These are phyloP conservation scores for Sebastolobus alascanus DNA, from an alignment of 2,797 vertebrate genomes.

Conservation along the genomic window DNA sequence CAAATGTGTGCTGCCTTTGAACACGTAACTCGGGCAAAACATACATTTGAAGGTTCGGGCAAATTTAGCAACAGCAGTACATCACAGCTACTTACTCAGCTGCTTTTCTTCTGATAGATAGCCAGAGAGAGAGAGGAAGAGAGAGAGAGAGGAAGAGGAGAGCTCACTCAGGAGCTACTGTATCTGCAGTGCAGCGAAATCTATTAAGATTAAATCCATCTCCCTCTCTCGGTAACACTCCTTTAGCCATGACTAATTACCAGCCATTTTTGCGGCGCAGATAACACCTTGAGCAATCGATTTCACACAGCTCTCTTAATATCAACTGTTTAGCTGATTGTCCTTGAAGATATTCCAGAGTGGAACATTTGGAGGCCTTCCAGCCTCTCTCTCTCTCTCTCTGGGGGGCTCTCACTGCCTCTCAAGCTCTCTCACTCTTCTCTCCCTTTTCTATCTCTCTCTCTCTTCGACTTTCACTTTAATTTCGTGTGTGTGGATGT, in stretches of 20 bases:
- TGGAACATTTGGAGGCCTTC: constrained; percentile 73
- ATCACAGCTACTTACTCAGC: constrained; percentile 40
- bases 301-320: constrained; percentile 82
- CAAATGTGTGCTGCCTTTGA: constrained; percentile 32
- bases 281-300: constrained; percentile 83
- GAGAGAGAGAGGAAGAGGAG: background rate
- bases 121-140: constrained; percentile 3
- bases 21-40: constrained; percentile 27
- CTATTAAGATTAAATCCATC: constrained; percentile 81
- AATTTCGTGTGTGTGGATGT: constrained; percentile 18
- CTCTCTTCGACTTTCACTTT: constrained; percentile 38
- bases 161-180: constrained; percentile 62
- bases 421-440: constrained; percentile 26
- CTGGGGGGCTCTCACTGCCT: constrained; percentile 36
- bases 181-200: constrained; percentile 80
- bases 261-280: constrained; percentile 73
- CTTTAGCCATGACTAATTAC: constrained; percentile 85
- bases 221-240: constrained; percentile 72
- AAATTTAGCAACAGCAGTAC: constrained; percentile 43
- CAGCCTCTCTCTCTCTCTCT: constrained; percentile 44
- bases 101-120: constrained; percentile 45
- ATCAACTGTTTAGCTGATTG: constrained; percentile 83
- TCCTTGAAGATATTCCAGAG: constrained; percentile 82
- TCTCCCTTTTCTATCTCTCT: background rate
- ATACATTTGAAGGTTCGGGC: constrained; percentile 32